Conservation (phyloP, 1,140 invertebrate genomes). For the Scaptomyza hsui region DNA sequence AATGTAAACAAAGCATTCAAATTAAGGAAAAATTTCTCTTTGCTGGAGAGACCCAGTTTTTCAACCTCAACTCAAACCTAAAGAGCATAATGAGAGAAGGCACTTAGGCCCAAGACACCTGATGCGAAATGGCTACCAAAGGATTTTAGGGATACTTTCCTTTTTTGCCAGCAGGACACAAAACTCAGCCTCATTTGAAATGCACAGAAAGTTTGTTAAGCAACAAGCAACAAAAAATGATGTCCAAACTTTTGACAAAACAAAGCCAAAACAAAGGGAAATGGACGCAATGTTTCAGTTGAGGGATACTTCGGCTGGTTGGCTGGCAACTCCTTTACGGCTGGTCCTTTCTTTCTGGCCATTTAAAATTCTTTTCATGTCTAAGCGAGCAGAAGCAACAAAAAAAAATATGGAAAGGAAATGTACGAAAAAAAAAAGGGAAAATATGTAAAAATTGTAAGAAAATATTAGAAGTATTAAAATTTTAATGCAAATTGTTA, state of each 20-base stretch:
- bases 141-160: constrained; percentile 47
- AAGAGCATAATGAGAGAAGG: constrained; percentile 49
- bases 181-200: constrained; percentile 43
- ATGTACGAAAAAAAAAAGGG: constrained; percentile 11
- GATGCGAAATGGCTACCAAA: constrained; percentile 55
- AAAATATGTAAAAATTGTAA: constrained; percentile 51
- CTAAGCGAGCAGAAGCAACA: constrained; percentile 60
- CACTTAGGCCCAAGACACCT: constrained; percentile 61
- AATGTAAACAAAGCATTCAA: constrained; percentile 34
- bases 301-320: constrained; percentile 19
- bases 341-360: constrained; percentile 35
- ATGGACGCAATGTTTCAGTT: constrained; percentile 21
- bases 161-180: constrained; percentile 10
- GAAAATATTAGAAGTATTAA: constrained; percentile 78
- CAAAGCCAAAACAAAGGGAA: constrained; percentile 38
- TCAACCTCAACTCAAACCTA: background rate
- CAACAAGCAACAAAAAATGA: constrained; percentile 24
- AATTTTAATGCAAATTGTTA: constrained; percentile 82
- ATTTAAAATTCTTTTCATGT: constrained; percentile 79
- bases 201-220: constrained; percentile 51
- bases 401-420: constrained; percentile 12
- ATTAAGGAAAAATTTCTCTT: constrained; percentile 6
- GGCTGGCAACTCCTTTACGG: constrained; percentile 46
- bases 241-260: constrained; percentile 59
- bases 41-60: background rate